These are phyloP conservation scores for Caenorhabditis sp. DNA, from an alignment of 2,888 invertebrate species.

Conservation along the genomic window DNA sequence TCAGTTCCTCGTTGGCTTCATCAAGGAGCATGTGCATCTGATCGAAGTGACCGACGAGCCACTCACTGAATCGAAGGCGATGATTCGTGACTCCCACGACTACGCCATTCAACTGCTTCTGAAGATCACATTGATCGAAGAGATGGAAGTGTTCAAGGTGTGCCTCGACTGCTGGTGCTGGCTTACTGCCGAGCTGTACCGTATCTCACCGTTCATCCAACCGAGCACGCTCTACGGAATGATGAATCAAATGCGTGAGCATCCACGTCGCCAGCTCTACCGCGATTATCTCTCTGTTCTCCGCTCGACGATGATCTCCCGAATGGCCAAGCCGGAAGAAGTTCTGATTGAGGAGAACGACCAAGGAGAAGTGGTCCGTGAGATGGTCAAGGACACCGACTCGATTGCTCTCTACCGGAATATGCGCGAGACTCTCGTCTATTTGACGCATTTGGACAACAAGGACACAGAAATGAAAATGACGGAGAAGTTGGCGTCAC, in stretches of 20 bases:
- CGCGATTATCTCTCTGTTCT: conserved; percentile 81
- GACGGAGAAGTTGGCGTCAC: conserved; percentile 97
- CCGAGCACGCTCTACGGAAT: conserved; percentile 46
- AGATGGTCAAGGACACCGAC: conserved; percentile 99
- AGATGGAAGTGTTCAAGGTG: conserved; percentile 99
- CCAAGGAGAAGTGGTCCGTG: conserved; percentile 96
- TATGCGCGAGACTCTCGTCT: conserved; percentile 87
- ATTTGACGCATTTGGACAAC: conserved; percentile 97
- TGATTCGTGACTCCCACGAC: conserved; percentile 63
- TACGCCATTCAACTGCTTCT: conserved; percentile 80
- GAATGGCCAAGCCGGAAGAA: conserved; percentile 99
- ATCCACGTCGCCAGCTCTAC: conserved; percentile 47
- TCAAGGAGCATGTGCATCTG: conserved; percentile 91
- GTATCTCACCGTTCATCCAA: conserved; percentile 86
- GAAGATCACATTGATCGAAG: conserved; percentile 91
- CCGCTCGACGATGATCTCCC: conserved; percentile 96
- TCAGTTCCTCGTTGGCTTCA: conserved; percentile 94
- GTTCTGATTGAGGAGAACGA: conserved; percentile 99
- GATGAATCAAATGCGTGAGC: conserved; percentile 16
- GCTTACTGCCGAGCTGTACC: conserved; percentile 92
- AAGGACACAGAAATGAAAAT: conserved; percentile 97
- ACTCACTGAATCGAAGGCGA: conserved; percentile 15
- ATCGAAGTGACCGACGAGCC: conserved; percentile 68
- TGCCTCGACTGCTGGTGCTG: conserved; percentile 99
- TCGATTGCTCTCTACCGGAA: conserved; percentile 99